phyloP scores from a whole-genome alignment of 2,113 vertebrate species.

The Corythaixoides concolor region DNA sequence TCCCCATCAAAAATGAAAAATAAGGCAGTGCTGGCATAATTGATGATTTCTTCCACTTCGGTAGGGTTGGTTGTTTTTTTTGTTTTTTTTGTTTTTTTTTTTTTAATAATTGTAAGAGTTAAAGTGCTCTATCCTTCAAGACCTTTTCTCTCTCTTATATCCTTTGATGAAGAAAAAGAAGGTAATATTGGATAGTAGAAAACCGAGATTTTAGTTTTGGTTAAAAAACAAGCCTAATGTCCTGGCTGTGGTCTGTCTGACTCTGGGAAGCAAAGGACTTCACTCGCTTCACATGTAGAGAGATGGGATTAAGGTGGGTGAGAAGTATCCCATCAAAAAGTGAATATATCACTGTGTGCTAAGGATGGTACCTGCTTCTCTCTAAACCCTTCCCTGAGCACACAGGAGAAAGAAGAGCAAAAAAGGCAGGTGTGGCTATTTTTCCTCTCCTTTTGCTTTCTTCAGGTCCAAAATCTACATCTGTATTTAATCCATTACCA shows the following conservation, averaged over 20 bases:
- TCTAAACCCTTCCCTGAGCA: not conserved
- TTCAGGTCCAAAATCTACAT: not conserved
- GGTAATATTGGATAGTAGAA: not conserved
- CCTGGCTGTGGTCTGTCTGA: not conserved
- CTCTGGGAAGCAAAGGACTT: not conserved
- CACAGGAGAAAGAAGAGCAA: not conserved
- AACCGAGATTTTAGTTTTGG: not conserved
- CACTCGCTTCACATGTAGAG: accelerated
- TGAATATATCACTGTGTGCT: not conserved
- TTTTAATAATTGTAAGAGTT: not conserved
- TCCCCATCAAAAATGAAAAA: not conserved
- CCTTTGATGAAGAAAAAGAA: not conserved
- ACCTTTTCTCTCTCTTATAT: not conserved
- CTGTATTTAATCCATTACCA: not conserved
- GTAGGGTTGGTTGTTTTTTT: too few species aligned
- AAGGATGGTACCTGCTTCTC: not conserved
- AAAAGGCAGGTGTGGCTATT: not conserved
- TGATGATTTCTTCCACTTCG: not conserved
- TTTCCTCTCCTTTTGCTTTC: not conserved
- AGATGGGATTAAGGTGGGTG: not conserved
- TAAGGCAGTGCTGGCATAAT: not conserved
- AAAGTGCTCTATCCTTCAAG: not conserved
- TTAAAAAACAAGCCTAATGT: not conserved
- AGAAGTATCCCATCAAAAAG: not conserved
- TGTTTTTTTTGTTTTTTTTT: not conserved